A percentile compares a stretch with the other conserved stretches of the same genome.
These are phyloP conservation scores for Ferdinandea cuprea DNA, from an alignment of 2,888 invertebrate species.

Conservation along the genomic window DNA sequence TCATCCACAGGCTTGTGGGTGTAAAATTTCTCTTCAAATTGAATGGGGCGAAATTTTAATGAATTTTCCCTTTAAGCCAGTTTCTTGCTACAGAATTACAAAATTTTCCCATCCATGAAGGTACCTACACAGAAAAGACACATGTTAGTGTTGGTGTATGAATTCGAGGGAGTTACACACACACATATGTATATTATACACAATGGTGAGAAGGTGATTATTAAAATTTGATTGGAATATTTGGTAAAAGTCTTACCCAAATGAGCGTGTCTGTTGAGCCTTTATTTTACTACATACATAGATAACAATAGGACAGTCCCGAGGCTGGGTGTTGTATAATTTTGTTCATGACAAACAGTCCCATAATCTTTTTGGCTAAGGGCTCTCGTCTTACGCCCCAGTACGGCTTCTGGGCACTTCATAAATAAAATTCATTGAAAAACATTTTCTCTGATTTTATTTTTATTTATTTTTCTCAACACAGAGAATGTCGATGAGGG, in stretches of 20 bases:
- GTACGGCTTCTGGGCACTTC: background rate
- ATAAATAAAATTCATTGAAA: conserved; percentile 51
- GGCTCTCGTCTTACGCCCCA: background rate
- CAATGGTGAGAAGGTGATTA: conserved; percentile 5
- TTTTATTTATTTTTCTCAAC: background rate
- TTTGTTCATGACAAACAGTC: conserved; percentile 7
- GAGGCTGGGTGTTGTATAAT: background rate
- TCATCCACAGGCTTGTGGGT: background rate
- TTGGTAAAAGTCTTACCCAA: conserved; percentile 20
- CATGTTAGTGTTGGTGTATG: background rate
- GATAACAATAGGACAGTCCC: background rate
- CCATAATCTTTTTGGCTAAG: background rate
- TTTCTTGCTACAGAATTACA: conserved; percentile 26
- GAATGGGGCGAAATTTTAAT: conserved; percentile 38
- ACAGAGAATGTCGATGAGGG: background rate
- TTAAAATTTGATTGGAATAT: conserved; percentile 61
- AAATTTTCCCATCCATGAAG: conserved; percentile 6
- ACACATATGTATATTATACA: background rate
- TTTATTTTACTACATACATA: background rate
- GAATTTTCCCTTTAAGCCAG: conserved; percentile 51
- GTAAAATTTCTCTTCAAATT: background rate
- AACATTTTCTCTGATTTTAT: conserved; percentile 13
- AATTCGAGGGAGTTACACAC: no score
- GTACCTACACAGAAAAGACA: no score
- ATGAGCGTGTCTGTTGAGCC: conserved; percentile 19